phyloP scores from a whole-genome alignment of 1,140 invertebrate genomes.

The Varroa destructor region DNA sequence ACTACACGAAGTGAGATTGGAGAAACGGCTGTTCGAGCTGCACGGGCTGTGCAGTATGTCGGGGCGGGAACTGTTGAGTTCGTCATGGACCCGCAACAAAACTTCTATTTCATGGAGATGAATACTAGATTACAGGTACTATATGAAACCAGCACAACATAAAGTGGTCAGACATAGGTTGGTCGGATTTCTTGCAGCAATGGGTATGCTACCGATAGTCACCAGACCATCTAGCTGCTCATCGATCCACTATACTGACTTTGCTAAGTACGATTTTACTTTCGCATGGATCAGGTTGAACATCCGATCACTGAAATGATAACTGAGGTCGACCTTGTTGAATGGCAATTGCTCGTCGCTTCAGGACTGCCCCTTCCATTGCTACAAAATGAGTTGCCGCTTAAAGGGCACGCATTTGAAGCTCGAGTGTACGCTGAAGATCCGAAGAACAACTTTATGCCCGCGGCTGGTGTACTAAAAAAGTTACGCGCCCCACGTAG shows the following conservation, averaged over 20 bases:
- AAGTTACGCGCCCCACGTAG: slow-evolving; percentile 53
- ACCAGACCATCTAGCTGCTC: too few relatives aligned
- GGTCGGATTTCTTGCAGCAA: too few relatives aligned
- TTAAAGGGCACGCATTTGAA: slow-evolving; percentile 48
- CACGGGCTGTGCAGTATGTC: slow-evolving; percentile 78
- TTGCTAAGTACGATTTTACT: too few relatives aligned
- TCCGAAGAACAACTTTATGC: slow-evolving; percentile 70
- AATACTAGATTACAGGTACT: slow-evolving; percentile 58
- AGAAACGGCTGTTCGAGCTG: slow-evolving; percentile 74
- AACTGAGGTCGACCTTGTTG: slow-evolving; percentile 78
- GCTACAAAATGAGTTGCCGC: slow-evolving; percentile 53
- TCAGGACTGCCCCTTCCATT: slow-evolving; percentile 69
- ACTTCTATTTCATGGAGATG: slow-evolving; percentile 99
- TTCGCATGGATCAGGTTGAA: slow-evolving; percentile 59
- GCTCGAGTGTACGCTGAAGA: slow-evolving; percentile 92
- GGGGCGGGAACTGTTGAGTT: slow-evolving; percentile 92
- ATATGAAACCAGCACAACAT: not conserved
- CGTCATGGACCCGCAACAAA: slow-evolving; percentile 66
- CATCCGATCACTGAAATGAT: slow-evolving; percentile 98
- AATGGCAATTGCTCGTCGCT: slow-evolving; percentile 83
- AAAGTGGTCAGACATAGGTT: slow-evolving; percentile 22
- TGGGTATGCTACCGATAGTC: too few relatives aligned
- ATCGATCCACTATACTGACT: too few relatives aligned
- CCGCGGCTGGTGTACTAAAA: slow-evolving; percentile 52
- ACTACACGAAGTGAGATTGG: slow-evolving; percentile 64